Evolutionary conservation across 2,797 vertebrate species (phyloP), one percentile per base, ranked within the genome.

Genomic region (Centroberyx gerrardi): DNA sequence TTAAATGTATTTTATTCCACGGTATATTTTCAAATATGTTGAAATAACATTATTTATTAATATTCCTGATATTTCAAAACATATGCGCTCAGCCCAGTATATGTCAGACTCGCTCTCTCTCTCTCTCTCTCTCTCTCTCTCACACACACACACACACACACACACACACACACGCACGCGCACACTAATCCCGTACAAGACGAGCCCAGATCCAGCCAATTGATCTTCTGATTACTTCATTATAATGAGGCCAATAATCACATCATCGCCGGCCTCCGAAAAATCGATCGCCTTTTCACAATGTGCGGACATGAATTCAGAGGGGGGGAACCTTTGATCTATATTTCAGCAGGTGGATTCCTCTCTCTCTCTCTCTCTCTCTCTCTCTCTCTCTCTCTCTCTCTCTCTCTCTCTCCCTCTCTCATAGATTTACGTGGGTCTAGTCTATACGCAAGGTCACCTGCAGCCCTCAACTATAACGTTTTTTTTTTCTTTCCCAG

Each of bases 221-320:
- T 91, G 94, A 95, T 94, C 94, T 87, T 80, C 88, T 93, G 93
- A 94, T 95, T 93, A 94, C 92, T 93, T 92, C 92, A 93, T 93
- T 93, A 93, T 93, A 93, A 94, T 90, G 91, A 91, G 91, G 90
- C 88, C 91, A 92, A 95, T 95, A 94, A 94, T 93, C 93, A 93
- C 88, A 91, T 91, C 88, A 92, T 88, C 88, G 65, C 77, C 86
- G 89, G 84, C 84, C 85, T 82, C 78, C 58, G 81, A 68, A 9
- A 67, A 67, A 93, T 95, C 94, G 90, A 95, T 92, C 77, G 58
- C 17, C 83, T 84, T 84, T 76, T 80, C 90, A 86, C 90, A 83
- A 87, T 83, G 81, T 81, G 89, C 82, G 65, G 82, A 86, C 88
- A 83, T 72, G 90, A 80, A 86, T 90, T 81, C 87, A 85, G 72